A percentile compares a stretch with the other conserved stretches of the same genome.
These are phyloP conservation scores for Arion vulgaris DNA, from an alignment of 1,140 invertebrate species.

Conservation along the genomic window DNA sequence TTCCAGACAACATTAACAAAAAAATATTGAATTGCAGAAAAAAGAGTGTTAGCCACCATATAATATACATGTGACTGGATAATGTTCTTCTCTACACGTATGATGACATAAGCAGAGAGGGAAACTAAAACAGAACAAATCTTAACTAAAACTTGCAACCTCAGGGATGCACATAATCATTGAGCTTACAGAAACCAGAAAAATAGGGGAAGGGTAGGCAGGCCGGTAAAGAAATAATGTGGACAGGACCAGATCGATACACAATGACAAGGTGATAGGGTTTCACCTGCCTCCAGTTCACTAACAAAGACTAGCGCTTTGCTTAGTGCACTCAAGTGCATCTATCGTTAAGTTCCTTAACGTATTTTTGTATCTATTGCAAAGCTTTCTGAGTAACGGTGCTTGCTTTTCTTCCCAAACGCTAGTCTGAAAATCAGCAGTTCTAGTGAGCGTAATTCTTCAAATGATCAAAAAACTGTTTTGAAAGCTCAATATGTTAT, in stretches of 20 bases:
- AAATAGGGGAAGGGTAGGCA: neutral
- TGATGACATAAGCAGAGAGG: too few relatives aligned
- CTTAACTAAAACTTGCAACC: neutral
- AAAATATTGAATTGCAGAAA: too few relatives aligned
- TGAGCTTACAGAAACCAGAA: neutral
- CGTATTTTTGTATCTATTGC: neutral
- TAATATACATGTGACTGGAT: too few relatives aligned
- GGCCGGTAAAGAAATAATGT: neutral
- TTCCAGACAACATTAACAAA: too few relatives aligned
- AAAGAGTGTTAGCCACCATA: too few relatives aligned
- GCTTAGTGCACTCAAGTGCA: neutral
- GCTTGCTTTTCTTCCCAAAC: neutral
- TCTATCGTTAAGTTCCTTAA: neutral
- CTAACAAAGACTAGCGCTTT: neutral
- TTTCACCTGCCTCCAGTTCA: neutral
- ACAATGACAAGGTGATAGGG: slow-evolving; percentile 2
- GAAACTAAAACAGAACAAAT: too few relatives aligned
- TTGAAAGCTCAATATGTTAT: neutral
- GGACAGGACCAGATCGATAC: neutral
- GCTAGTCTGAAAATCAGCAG: neutral
- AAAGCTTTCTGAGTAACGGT: neutral
- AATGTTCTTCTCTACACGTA: too few relatives aligned
- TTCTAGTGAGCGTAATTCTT: neutral
- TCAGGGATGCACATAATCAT: neutral
- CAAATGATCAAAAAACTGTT: neutral